Percentiles rank a stretch among this genome's conserved stretches.
These are phyloP conservation scores for Eilema depressum DNA, from an alignment of 2,888 invertebrate genomes.

Conservation along the genomic window DNA sequence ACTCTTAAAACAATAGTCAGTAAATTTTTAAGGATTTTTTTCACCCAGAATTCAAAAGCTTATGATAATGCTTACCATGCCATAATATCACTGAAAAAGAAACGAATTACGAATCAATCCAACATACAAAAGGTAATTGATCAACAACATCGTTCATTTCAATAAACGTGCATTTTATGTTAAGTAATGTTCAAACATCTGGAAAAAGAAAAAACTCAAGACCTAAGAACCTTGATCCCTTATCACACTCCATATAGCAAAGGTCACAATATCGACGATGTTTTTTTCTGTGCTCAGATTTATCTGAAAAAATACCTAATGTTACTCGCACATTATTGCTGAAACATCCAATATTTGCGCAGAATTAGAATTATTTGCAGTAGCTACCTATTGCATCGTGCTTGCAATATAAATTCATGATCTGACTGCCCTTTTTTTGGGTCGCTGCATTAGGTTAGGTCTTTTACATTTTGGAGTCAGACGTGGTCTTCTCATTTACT, in stretches of 20 bases:
- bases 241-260: constrained; percentile 14
- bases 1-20: too few species aligned
- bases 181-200: not conserved
- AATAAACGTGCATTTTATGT: not conserved
- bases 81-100: not conserved
- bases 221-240: constrained; percentile 17
- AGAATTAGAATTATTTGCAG: not conserved
- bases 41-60: too few species aligned
- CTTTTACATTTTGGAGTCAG: too few species aligned
- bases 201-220: constrained; percentile 9
- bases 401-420: not conserved
- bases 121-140: not conserved
- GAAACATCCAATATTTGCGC: constrained; percentile 29
- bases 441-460: too few species aligned
- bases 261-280: constrained; percentile 29
- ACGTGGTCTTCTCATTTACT: too few species aligned
- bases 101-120: not conserved
- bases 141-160: not conserved
- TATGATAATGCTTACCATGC: too few species aligned
- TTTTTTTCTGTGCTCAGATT: constrained; percentile 28
- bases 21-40: too few species aligned
- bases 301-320: constrained; percentile 34
- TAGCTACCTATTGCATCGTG: too few species aligned
- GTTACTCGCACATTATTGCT: constrained; percentile 35
- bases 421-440: too few species aligned